Conservation (phyloP, 2,797 vertebrate species). For the Mycteria americana region DNA sequence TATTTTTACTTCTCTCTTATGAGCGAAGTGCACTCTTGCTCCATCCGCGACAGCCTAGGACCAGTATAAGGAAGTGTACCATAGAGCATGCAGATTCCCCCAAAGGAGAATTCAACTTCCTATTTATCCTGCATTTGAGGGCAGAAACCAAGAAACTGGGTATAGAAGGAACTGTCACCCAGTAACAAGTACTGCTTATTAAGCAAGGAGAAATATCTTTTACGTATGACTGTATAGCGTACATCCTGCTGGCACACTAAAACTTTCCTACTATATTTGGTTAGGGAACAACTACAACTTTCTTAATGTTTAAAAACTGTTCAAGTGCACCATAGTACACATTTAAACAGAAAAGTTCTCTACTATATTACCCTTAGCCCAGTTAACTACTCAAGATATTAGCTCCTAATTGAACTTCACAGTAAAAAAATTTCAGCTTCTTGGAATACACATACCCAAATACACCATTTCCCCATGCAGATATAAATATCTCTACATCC, state of each 20-base stretch:
- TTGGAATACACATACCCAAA: not conserved
- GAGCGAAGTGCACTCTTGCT: too few relatives aligned
- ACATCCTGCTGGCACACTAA: not conserved
- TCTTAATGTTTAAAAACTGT: not conserved
- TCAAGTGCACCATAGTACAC: not conserved
- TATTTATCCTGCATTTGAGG: not conserved
- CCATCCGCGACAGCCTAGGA: not conserved
- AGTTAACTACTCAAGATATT: not conserved
- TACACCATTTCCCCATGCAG: not conserved
- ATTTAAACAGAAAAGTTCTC: not conserved
- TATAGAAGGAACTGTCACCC: not conserved
- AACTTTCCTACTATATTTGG: not conserved
- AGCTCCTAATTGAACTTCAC: not conserved
- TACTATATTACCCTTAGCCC: not conserved
- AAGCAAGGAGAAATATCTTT: not conserved
- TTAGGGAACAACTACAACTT: not conserved
- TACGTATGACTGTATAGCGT: not conserved
- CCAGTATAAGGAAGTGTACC: not conserved
- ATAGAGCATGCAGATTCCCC: not conserved
- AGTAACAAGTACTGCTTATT: not conserved
- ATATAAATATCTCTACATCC: not conserved
- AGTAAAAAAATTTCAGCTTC: not conserved
- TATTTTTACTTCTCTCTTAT: too few relatives aligned
- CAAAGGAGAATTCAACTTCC: not conserved
- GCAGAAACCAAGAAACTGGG: not conserved